phyloP scores from a whole-genome alignment of 2,113 vertebrate species.

The Larimichthys crocea region DNA sequence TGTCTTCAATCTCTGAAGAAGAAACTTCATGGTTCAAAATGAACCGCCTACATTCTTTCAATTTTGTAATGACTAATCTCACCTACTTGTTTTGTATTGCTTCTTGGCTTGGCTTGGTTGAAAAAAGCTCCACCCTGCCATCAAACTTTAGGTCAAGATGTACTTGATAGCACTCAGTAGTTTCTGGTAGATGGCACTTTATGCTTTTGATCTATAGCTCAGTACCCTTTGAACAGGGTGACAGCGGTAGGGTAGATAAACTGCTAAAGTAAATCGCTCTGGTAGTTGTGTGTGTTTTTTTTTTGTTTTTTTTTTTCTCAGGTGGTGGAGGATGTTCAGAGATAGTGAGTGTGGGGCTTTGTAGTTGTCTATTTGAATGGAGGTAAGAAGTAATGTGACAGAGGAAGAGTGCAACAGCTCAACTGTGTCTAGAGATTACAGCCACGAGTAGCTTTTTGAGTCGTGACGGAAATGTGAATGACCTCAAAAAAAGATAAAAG shows the following conservation, averaged over 20 bases:
- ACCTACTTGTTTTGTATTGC: neutral
- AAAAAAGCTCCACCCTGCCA: neutral
- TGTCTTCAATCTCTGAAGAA: neutral
- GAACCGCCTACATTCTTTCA: neutral
- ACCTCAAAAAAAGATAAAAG: slow-evolving; percentile 7
- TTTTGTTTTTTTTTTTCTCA: neutral
- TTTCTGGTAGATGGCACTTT: neutral
- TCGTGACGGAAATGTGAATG: neutral
- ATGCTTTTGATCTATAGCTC: slow-evolving; percentile 9
- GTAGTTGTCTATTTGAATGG: slow-evolving; percentile 32
- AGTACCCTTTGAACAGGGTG: slow-evolving; percentile 25
- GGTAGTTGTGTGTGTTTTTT: neutral
- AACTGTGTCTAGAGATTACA: slow-evolving; percentile 9
- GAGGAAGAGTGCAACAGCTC: slow-evolving; percentile 1
- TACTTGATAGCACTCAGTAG: neutral
- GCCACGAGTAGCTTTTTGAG: neutral
- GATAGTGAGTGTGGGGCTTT: slow-evolving; percentile 33
- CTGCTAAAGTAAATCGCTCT: slow-evolving; percentile 9
- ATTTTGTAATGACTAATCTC: neutral
- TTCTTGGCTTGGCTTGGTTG: neutral
- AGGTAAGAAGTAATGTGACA: neutral
- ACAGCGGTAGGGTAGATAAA: slow-evolving; percentile 7
- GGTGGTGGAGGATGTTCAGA: slow-evolving; percentile 21
- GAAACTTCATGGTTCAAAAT: neutral
- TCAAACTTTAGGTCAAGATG: neutral